A percentile compares a stretch with the other conserved stretches of the same genome.
phyloP scores from a whole-genome alignment of 2,888 invertebrate species.

The Pandemis cinnamomeana region DNA sequence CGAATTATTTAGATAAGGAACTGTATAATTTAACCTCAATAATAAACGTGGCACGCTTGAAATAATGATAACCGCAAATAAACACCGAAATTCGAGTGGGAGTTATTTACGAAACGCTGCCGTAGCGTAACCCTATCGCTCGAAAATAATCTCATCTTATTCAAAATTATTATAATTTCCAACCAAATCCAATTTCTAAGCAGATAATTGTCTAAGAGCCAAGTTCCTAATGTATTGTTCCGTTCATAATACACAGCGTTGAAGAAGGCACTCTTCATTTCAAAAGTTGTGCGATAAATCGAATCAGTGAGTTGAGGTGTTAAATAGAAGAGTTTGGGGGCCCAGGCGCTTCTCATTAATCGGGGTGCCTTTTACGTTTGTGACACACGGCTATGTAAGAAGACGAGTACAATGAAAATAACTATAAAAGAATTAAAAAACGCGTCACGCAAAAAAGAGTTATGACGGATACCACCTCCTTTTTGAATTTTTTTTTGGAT shows the following conservation, averaged over 20 bases:
- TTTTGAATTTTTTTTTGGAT: too few species aligned
- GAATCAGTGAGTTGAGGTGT: conserved; percentile 65
- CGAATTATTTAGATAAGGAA: too few species aligned
- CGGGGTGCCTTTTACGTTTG: conserved; percentile 40
- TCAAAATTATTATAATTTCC: conserved; percentile 15
- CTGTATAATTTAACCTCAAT: background rate
- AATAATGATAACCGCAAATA: background rate
- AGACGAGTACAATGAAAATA: background rate
- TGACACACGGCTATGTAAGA: conserved; percentile 42
- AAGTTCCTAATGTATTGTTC: conserved; percentile 38
- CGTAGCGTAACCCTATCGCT: background rate
- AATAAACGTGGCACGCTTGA: background rate
- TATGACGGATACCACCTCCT: too few species aligned
- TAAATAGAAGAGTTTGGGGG: conserved; percentile 60
- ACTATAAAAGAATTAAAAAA: background rate
- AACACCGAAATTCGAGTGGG: background rate
- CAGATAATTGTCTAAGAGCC: conserved; percentile 27
- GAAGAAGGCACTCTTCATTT: conserved; percentile 48
- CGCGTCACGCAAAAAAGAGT: background rate
- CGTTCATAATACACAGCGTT: conserved; percentile 34
- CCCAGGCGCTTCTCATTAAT: conserved; percentile 59
- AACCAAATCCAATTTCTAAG: conserved; percentile 8
- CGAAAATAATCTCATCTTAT: conserved; percentile 11
- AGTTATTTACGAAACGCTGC: background rate
- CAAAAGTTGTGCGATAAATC: conserved; percentile 57